These are phyloP conservation scores for Solen grandis DNA, from an alignment of 1,140 invertebrate genomes.

Conservation along the genomic window DNA sequence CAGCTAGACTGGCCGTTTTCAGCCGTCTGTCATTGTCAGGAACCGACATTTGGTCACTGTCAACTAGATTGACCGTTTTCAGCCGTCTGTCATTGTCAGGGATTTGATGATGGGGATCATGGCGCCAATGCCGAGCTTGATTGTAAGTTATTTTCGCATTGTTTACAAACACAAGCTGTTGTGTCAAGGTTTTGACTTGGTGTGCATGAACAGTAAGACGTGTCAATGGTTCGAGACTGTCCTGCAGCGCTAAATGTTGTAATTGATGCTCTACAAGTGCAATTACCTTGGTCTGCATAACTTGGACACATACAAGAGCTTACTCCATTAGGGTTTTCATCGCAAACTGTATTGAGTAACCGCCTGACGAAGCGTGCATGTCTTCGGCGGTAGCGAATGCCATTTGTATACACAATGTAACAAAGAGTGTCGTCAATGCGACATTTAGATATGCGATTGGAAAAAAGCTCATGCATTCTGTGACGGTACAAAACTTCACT, in stretches of 20 bases:
- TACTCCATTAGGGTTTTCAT: neutral
- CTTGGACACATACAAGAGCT: conserved; percentile 4
- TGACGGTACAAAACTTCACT: neutral
- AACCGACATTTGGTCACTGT: conserved; percentile 7
- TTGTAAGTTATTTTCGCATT: neutral
- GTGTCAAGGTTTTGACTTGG: neutral
- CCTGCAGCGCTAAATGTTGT: neutral
- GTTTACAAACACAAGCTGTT: neutral
- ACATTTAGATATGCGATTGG: conserved; percentile 13
- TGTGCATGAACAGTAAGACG: conserved; percentile 11
- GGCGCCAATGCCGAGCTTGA: too few species aligned
- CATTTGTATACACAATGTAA: conserved; percentile 5
- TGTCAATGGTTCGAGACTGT: neutral
- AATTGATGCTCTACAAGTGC: neutral
- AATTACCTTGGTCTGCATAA: neutral
- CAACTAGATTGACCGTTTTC: neutral
- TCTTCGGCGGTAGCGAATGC: neutral
- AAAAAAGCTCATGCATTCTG: conserved; percentile 9
- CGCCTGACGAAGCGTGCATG: neutral
- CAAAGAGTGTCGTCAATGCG: conserved; percentile 14
- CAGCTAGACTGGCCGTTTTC: neutral
- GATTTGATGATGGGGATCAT: too few species aligned
- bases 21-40: neutral
- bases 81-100: conserved; percentile 11
- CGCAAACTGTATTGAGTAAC: neutral